Base-by-base conservation (phyloP, 2,888 invertebrate genomes). In the Apamea anceps region DNA sequence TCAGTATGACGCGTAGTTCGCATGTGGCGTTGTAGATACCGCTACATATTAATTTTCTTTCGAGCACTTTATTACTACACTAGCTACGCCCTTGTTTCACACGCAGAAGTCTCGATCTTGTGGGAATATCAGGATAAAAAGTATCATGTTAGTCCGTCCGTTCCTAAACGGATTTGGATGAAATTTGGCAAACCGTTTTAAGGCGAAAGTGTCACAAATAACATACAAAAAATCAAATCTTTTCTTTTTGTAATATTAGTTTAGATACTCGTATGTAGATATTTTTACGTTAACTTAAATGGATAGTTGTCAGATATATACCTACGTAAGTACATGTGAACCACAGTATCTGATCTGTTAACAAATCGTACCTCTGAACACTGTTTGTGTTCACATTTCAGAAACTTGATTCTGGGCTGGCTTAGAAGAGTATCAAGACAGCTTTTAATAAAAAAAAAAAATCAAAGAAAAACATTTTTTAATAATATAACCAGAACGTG, bases 401-500 rank as follows among this genome's bases (percentile, higher is more conserved):
- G 3, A 12, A 68, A 15, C 7, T 18, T 21, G 2, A 62, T 42
- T 54, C 15, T 13, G 18, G 21, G 1, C 21, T 28, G 28, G 21
- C 15, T 42, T 15, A 21, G 21, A 28, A 32, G 25, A 13, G 13
- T 8, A 8, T 42, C 12, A 63, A 2, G 6, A 42, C 21, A 4
- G 6, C n/a, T 42, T 37, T 42, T 25, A 54, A 25, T 54, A n/a
- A 7, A 45, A 45, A 25, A 42, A 21, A 42, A 21, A 51, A 48
- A 12, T 57, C 7, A 28, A 25, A 10, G 8, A 45, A 28, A 32
- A 4, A n/a, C 5, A 13, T 48, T 51, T 70, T 32, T 65, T 65
- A 25, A 72, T 72, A 57, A 62, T n/a, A n/a, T 37, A 45, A 70
- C 18, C 37, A n/a, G 25, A 45, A 66, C 72, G 74, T 85, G 74